Conservation (phyloP, 2,888 invertebrate species). For the Drosophila multiciliata region DNA sequence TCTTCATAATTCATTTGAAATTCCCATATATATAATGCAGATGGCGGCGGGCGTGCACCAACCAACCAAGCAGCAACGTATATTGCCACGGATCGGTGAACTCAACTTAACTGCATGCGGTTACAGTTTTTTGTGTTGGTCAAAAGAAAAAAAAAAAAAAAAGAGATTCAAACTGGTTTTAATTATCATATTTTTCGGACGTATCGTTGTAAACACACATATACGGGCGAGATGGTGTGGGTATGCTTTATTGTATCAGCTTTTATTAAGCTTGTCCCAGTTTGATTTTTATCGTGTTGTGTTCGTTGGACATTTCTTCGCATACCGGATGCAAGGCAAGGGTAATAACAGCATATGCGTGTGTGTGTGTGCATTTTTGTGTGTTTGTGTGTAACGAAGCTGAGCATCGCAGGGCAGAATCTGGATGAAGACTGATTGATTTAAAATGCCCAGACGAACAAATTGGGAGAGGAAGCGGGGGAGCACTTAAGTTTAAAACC, state of each 20-base stretch:
- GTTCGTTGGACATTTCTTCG: conserved; percentile 67
- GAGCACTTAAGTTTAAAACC: conserved; percentile 36
- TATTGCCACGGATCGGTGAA: conserved; percentile 69
- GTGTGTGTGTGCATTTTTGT: background rate
- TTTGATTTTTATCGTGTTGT: conserved; percentile 67
- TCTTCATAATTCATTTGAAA: conserved; percentile 29
- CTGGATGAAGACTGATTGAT: conserved; percentile 67
- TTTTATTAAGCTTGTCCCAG: conserved; percentile 71
- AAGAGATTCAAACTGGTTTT: conserved; percentile 68
- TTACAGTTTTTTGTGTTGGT: conserved; percentile 50
- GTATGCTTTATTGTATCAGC: conserved; percentile 42
- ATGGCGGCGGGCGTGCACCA: conserved; percentile 27
- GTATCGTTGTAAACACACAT: conserved; percentile 17
- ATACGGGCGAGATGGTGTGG: background rate
- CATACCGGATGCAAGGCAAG: conserved; percentile 53
- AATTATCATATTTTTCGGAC: conserved; percentile 60
- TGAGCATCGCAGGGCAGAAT: conserved; percentile 43
- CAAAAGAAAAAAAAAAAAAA: conserved; percentile 37
- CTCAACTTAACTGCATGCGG: conserved; percentile 60
- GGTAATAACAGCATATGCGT: background rate
- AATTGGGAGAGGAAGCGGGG: conserved; percentile 1
- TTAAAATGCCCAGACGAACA: conserved; percentile 54
- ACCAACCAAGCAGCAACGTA: conserved; percentile 4
- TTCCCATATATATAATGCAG: conserved; percentile 18
- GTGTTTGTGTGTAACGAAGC: conserved; percentile 29